Conservation (phyloP, 2,888 invertebrate species). For the Axea sp. region DNA sequence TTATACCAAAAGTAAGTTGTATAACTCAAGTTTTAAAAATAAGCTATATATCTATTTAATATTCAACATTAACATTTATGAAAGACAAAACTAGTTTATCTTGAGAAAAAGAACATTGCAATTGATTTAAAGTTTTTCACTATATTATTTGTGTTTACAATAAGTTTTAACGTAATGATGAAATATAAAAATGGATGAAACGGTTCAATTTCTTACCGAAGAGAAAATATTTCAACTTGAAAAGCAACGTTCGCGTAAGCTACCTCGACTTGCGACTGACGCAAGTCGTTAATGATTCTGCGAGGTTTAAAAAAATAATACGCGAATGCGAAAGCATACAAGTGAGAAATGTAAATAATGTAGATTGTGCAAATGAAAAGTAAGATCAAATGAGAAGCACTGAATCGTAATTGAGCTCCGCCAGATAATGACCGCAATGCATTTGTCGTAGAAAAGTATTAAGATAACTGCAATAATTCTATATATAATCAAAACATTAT, state of each 20-base stretch:
- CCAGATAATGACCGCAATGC: conserved; percentile 26
- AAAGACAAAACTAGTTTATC: conserved; percentile 2
- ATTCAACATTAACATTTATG: conserved; percentile 15
- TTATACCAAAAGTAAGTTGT: too few species aligned
- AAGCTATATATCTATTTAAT: too few species aligned
- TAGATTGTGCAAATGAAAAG: conserved; percentile 22
- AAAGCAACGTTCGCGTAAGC: conserved; percentile 14
- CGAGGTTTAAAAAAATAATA: conserved; percentile 28
- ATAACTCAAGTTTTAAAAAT: too few species aligned
- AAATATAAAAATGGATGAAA: too few species aligned
- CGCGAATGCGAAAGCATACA: conserved; percentile 16
- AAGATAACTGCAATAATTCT: conserved; percentile 11
- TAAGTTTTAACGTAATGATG: too few species aligned
- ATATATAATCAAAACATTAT: background rate
- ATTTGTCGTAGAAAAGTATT: conserved; percentile 6
- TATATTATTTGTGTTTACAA: too few species aligned
- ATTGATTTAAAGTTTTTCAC: too few species aligned
- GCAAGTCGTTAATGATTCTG: conserved; percentile 28
- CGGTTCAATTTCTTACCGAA: background rate
- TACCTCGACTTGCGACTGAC: conserved; percentile 36
- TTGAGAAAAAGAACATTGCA: too few species aligned
- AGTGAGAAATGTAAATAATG: conserved; percentile 50
- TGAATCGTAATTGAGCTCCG: conserved; percentile 7
- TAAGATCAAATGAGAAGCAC: conserved; percentile 48
- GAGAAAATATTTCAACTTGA: background rate